Conservation (phyloP, 2,113 vertebrate species). For the Myotis lucifugus region DNA sequence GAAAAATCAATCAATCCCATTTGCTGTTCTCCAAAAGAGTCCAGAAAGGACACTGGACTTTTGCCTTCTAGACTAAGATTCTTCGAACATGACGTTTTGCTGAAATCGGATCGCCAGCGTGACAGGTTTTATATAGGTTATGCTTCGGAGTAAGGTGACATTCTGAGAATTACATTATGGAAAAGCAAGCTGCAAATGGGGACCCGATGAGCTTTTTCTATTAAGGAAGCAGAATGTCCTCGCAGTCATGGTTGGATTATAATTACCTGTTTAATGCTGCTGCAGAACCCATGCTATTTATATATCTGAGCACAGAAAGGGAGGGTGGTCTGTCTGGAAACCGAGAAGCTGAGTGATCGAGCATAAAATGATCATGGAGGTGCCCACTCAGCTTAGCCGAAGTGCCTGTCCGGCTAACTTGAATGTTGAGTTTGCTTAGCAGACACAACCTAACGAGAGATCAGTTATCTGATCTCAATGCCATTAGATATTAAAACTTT, state of each 20-base stretch:
- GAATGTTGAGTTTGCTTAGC: not conserved
- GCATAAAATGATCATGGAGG: not conserved
- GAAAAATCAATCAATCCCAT: not conserved
- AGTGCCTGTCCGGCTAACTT: not conserved
- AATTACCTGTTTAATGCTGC: constrained; percentile 40
- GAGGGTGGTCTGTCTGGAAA: not conserved
- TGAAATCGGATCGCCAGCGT: not conserved
- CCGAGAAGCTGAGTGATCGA: not conserved
- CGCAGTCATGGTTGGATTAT: not conserved
- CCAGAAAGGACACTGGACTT: not conserved
- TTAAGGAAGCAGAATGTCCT: constrained; percentile 43
- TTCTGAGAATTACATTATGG: constrained; percentile 15
- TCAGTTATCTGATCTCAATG: not conserved
- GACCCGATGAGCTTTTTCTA: constrained; percentile 1
- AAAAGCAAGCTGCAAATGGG: constrained; percentile 19
- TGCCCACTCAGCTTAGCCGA: not conserved
- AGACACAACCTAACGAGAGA: not conserved
- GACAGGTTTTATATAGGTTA: constrained; percentile 15
- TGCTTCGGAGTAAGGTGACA: not conserved
- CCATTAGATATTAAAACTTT: not conserved
- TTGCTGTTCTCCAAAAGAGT: not conserved
- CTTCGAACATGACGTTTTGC: not conserved
- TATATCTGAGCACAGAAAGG: not conserved
- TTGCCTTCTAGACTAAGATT: not conserved
- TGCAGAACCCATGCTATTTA: not conserved